These are phyloP conservation scores for Tenthredo livida DNA, from an alignment of 2,888 invertebrate species.

Conservation along the genomic window DNA sequence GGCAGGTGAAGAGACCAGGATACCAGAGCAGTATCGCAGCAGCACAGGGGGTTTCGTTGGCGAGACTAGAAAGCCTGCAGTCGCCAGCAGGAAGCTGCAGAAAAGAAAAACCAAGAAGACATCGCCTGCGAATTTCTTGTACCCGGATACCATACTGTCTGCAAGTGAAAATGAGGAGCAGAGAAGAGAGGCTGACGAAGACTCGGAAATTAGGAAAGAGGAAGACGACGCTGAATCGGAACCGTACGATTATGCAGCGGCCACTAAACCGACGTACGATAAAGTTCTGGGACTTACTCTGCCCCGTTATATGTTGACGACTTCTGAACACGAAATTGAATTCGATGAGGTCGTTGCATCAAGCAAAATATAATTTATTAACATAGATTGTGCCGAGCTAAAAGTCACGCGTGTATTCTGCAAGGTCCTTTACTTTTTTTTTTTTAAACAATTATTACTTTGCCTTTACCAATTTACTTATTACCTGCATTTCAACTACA, in stretches of 20 bases:
- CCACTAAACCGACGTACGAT: slow-evolving; percentile 84
- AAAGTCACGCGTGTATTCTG: background rate
- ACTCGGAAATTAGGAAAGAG: slow-evolving; percentile 70
- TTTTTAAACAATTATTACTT: background rate
- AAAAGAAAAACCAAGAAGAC: slow-evolving; percentile 54
- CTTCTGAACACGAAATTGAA: slow-evolving; percentile 84
- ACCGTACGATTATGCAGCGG: slow-evolving; percentile 80
- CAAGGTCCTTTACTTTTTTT: background rate
- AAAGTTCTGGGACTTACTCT: slow-evolving; percentile 83
- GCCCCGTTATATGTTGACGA: slow-evolving; percentile 85
- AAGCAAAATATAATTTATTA: slow-evolving; percentile 51
- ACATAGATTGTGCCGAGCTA: background rate
- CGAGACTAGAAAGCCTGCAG: slow-evolving; percentile 73
- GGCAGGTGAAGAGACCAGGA: slow-evolving; percentile 8
- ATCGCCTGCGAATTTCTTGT: slow-evolving; percentile 45
- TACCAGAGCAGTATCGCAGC: slow-evolving; percentile 20
- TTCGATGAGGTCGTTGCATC: slow-evolving; percentile 81
- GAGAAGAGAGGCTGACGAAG: slow-evolving; percentile 66
- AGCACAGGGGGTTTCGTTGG: background rate
- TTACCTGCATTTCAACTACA: background rate
- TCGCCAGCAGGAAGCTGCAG: slow-evolving; percentile 76
- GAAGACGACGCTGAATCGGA: slow-evolving; percentile 62
- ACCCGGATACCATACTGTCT: slow-evolving; percentile 78
- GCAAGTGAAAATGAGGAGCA: slow-evolving; percentile 71
- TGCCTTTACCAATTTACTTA: background rate